Evolutionary conservation across 2,888 invertebrate genomes (phyloP).

Genomic region (Dolomedes plantarius): DNA sequence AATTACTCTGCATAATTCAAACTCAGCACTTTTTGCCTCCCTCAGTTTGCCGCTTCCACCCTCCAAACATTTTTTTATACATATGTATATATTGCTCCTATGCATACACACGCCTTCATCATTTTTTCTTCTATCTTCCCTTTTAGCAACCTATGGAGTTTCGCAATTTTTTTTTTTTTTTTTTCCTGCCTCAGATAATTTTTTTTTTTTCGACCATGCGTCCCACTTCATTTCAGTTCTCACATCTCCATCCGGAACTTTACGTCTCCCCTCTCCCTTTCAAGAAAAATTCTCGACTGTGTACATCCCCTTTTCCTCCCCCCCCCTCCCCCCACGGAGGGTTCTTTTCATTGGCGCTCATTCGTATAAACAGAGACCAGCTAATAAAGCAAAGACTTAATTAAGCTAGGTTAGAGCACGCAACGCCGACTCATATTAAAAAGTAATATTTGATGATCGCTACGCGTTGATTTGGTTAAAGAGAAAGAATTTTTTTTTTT

Average conservation of each 20-base stretch:
- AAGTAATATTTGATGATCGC: constrained; percentile 71
- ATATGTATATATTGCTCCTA: constrained; percentile 40
- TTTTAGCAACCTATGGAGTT: constrained; percentile 31
- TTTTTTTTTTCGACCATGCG: constrained; percentile 26
- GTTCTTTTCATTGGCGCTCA: constrained; percentile 39
- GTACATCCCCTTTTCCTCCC: neutral
- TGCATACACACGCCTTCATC: constrained; percentile 48
- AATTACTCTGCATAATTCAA: constrained; percentile 71
- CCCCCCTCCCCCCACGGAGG: neutral
- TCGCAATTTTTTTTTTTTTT: constrained; percentile 15
- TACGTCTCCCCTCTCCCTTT: neutral
- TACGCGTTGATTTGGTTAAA: constrained; percentile 68
- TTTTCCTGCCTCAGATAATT: neutral
- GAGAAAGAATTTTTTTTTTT: constrained; percentile 25
- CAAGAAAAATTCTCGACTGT: constrained; percentile 24
- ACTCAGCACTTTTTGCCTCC: constrained; percentile 67
- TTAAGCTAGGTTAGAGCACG: constrained; percentile 57
- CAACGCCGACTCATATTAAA: constrained; percentile 68
- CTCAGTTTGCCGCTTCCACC: constrained; percentile 1
- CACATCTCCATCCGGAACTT: constrained; percentile 53
- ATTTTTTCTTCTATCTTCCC: constrained; percentile 53
- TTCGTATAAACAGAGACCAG: constrained; percentile 65
- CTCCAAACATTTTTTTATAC: constrained; percentile 35
- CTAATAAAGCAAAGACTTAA: constrained; percentile 72
- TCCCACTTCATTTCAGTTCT: constrained; percentile 61